Evolutionary conservation across 30 jellyfish, hydroid and myxozoan genomes (phyloP), one percentile per base, ranked within the genome.

Genomic region (Calvadosia cruxmelitensis): DNA sequence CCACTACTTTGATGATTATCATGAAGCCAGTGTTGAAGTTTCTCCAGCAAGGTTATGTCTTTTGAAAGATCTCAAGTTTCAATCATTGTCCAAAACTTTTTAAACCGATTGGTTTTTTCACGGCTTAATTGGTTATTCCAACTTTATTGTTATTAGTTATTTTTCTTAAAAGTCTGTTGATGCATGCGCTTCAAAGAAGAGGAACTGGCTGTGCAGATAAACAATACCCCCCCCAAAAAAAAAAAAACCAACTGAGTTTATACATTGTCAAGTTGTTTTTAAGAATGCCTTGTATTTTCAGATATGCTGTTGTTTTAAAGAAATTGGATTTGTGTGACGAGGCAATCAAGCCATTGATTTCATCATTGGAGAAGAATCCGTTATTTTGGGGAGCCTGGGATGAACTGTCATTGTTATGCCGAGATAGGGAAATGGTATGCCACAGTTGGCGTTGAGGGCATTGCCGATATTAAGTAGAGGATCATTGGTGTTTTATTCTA

Each of bases 371-470:
- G 68, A 80, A 52, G 80, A 92, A 80, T 61, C 97, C 97, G 5
- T 63, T 87, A 34, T 75, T 80, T 29, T 87, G 97, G 97, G 87
- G 93, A 3, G 94, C 93, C 27, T 87, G 97, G 97, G 73, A 80
- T 16, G 97, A 87, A 72, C 77, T 87, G 2, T 84, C 94, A 2
- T 49, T 82, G 3, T 69, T 83, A 24, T 87, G 97, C 50, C 77
- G 81, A 70, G 92, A 70, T 62, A 86, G 96, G 50, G 95, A 86
- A 67, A 73, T 70, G n/a, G 96, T 86, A 53, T 26, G 92, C 66
- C 12, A 29, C 2, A 20, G 25, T 24, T 10, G n/a, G n/a, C n/a
- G n/a, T n/a, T n/a, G n/a, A n/a, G n/a, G n/a, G n/a, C n/a, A n/a
- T n/a, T n/a, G n/a, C n/a, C n/a, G n/a, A n/a, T n/a, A n/a, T n/a